These are phyloP conservation scores for Lutraria lutraria DNA, from an alignment of 2,888 invertebrate species.

Conservation along the genomic window DNA sequence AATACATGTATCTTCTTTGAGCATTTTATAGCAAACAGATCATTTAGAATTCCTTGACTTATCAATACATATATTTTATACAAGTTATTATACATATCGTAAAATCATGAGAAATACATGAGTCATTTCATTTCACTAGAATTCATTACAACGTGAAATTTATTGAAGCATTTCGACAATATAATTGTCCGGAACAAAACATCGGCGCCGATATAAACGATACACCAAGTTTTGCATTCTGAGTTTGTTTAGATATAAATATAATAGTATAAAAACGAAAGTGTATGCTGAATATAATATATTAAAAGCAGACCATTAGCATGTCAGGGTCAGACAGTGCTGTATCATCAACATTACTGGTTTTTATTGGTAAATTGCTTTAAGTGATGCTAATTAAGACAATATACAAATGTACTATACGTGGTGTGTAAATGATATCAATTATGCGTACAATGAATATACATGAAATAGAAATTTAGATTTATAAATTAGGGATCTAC, in stretches of 20 bases:
- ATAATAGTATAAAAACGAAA: not conserved
- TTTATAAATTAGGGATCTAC: too few species aligned
- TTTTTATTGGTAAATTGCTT: too few species aligned
- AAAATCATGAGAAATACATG: not conserved
- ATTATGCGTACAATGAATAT: too few species aligned
- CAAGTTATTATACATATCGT: not conserved
- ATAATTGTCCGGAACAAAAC: not conserved
- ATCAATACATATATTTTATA: not conserved
- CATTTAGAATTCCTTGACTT: too few species aligned
- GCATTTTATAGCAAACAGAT: too few species aligned
- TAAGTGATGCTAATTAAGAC: too few species aligned
- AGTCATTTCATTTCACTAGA: not conserved
- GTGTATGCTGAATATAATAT: not conserved
- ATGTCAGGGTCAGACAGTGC: not conserved
- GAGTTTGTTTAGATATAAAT: not conserved
- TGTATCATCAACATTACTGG: too few species aligned
- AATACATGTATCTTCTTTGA: too few species aligned
- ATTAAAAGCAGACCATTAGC: not conserved
- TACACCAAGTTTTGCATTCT: not conserved
- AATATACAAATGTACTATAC: too few species aligned
- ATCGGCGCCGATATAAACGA: not conserved
- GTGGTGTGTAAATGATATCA: too few species aligned
- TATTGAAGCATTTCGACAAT: constrained; percentile 8
- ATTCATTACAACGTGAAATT: not conserved
- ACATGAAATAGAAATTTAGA: too few species aligned